Percentiles rank a stretch among this genome's conserved stretches.
Evolutionary conservation across 2,113 vertebrate species (phyloP).

Genomic region (Thermophis baileyi): DNA sequence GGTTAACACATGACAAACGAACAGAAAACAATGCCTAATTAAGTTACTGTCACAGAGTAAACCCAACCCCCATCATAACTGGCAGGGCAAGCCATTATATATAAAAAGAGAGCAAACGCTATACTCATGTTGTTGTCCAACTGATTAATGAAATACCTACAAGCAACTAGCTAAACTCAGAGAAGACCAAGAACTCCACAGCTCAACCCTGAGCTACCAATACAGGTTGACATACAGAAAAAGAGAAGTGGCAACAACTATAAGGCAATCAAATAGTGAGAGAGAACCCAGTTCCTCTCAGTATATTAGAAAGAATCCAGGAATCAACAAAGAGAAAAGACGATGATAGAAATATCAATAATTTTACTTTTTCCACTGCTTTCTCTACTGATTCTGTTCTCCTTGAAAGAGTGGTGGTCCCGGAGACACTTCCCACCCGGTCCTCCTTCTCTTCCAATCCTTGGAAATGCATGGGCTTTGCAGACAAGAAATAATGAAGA

Average conservation of each 20-base stretch:
- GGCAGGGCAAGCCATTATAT: neutral
- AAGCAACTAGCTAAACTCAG: neutral
- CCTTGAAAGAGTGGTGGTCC: neutral
- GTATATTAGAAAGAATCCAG: neutral
- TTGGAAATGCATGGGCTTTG: slow-evolving; percentile 32
- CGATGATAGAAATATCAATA: neutral
- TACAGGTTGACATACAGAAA: neutral
- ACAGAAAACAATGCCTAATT: neutral
- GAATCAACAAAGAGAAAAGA: neutral
- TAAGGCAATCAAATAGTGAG: too few relatives aligned
- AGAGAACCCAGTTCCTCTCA: too few relatives aligned
- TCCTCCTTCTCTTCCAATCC: slow-evolving; percentile 19
- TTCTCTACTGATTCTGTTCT: neutral
- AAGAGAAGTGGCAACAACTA: neutral
- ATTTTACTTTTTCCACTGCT: neutral
- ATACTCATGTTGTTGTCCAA: neutral
- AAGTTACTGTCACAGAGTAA: neutral
- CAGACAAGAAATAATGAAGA: slow-evolving; percentile 1
- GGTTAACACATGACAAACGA: neutral
- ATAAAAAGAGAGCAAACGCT: neutral
- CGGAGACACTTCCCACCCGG: slow-evolving; percentile 19
- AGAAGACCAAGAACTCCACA: neutral
- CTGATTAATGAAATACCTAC: neutral
- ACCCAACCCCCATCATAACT: neutral
- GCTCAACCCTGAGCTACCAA: neutral